These are phyloP conservation scores for Petrocephalus microphthalmus DNA, from an alignment of 2,113 vertebrate genomes.

Conservation along the genomic window DNA sequence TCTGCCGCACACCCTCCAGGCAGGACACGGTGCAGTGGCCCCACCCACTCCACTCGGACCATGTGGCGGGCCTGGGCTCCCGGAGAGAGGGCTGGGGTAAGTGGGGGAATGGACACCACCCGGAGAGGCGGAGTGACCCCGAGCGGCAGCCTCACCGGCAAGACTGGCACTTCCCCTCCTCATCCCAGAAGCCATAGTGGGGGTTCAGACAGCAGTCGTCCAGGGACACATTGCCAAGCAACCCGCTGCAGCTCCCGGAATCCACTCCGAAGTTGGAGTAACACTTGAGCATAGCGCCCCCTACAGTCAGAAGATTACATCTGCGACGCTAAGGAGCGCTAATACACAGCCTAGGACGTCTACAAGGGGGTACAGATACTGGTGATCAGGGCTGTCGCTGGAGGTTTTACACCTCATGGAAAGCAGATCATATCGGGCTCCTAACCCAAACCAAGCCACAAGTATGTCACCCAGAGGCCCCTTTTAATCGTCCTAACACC, in stretches of 20 bases:
- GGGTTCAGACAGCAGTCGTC: slow-evolving; percentile 35
- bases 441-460: neutral
- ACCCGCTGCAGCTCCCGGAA: slow-evolving; percentile 15
- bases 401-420: neutral
- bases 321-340: neutral
- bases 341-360: neutral
- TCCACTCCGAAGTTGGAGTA: slow-evolving; percentile 20
- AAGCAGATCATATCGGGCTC: neutral
- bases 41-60: slow-evolving; percentile 37
- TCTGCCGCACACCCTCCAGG: slow-evolving; percentile 34
- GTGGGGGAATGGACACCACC: neutral
- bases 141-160: slow-evolving; percentile 35
- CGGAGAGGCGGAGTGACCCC: neutral
- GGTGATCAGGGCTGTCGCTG: neutral
- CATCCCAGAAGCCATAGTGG: slow-evolving; percentile 24
- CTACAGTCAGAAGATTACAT: neutral
- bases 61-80: slow-evolving; percentile 23
- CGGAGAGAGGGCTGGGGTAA: neutral
- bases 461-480: neutral
- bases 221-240: slow-evolving; percentile 22
- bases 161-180: slow-evolving; percentile 23
- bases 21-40: slow-evolving; percentile 33
- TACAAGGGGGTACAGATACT: neutral
- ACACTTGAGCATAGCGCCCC: slow-evolving; percentile 20
- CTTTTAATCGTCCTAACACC: neutral